Base-by-base conservation (phyloP, 1,140 invertebrate genomes). In the Drosophila punjabiensis region DNA sequence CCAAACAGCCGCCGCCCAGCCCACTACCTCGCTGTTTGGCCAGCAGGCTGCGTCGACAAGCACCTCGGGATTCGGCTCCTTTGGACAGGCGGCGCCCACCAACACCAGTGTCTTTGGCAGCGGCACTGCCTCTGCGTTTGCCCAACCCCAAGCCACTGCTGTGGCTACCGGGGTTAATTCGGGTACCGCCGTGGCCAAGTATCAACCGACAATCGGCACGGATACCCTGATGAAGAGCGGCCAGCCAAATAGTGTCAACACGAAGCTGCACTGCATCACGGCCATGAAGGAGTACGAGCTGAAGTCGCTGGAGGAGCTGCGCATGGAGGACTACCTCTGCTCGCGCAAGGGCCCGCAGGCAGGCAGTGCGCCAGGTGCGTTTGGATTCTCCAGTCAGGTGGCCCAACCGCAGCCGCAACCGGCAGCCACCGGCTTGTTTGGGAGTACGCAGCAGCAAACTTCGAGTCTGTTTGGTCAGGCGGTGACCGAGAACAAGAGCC, bases 221-320 rank as follows among this genome's bases (percentile, higher is more conserved):
- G 98, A 99, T 92, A 97, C 98, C 1, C 97, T 99, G 94, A 95
- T 98, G 59, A 99, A 99, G 93, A 96, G 96, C 93, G 97, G 97
- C 4, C 95, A 95, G 13, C 95, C 96, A 3, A 95, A 96, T 79
- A 98, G 94, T 65, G 98, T 99, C 74, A 97, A 95, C 66, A 99
- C 98, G 4, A 95, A 97, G 81, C 98, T 99, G 93, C 97, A 99
- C 92, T 99, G 98, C 92, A 99, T 99, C 45, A 98, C 98, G 6
- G 97, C 97, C 70, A 99, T 99, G 98, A 99, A 99, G 94, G 98
- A 99, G 90, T 99, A 99, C 94, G 98, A 99, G 91, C 94, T 91
- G 28, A 99, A 99, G 94, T 98, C 97, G 2, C 93, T 99, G 30
- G 98, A 99, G 94, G 98, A 99, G 93, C 93, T 99, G 3, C 94